phyloP scores from a whole-genome alignment of 2,113 vertebrate genomes.

The Prunella fulvescens region DNA sequence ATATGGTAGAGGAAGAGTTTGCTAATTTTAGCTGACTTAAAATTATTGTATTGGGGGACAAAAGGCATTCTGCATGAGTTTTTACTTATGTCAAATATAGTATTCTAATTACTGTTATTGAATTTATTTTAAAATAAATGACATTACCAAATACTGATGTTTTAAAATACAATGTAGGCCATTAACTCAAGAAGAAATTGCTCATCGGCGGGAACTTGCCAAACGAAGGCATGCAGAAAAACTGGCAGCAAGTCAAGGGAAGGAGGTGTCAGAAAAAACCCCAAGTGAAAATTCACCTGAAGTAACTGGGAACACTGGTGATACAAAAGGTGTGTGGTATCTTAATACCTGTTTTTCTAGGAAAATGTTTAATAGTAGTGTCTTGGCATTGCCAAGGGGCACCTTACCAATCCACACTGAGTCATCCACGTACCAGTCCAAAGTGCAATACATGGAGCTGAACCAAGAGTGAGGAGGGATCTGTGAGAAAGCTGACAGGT shows the following conservation, averaged over 20 bases:
- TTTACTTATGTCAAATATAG: not conserved
- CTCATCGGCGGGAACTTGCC: slow-evolving; percentile 80
- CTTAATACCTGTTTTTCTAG: not conserved
- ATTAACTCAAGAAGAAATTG: slow-evolving; percentile 87
- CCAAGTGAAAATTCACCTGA: not conserved
- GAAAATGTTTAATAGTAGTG: not conserved
- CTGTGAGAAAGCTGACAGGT: not conserved
- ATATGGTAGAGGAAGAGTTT: not conserved
- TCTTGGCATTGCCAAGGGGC: not conserved
- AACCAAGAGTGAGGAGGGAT: not conserved
- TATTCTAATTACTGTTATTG: not conserved
- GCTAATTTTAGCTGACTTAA: not conserved
- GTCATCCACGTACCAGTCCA: not conserved
- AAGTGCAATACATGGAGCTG: not conserved
- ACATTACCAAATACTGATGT: not conserved
- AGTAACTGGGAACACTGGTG: not conserved
- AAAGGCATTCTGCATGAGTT: not conserved
- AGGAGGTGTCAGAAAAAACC: slow-evolving; percentile 25
- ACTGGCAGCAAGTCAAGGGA: slow-evolving; percentile 68
- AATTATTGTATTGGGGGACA: not conserved
- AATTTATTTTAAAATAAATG: not conserved
- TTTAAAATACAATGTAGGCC: slow-evolving; percentile 70
- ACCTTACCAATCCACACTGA: not conserved
- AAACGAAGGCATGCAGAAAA: slow-evolving; percentile 84
- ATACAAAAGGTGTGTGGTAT: slow-evolving; percentile 57